phyloP scores from a whole-genome alignment of 2,888 invertebrate genomes.

The Euplexia lucipara region DNA sequence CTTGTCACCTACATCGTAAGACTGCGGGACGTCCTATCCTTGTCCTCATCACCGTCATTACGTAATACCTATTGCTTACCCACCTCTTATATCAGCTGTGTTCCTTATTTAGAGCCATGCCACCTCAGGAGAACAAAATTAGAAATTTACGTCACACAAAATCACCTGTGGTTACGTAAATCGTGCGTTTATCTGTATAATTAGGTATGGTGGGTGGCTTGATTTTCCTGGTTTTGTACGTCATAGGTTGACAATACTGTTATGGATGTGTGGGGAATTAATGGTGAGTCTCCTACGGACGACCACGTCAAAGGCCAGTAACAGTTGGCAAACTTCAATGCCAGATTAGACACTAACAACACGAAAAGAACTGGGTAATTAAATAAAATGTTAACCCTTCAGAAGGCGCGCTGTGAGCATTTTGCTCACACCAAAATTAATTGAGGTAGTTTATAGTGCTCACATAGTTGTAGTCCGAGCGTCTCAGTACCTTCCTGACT shows the following conservation, averaged over 20 bases:
- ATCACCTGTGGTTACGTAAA: not conserved
- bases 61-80: slow-evolving; percentile 22
- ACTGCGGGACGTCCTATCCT: slow-evolving; percentile 16
- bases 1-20: slow-evolving; percentile 16
- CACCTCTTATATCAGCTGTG: slow-evolving; percentile 3
- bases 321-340: too few species aligned
- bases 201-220: not conserved
- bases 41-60: slow-evolving; percentile 4
- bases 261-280: not conserved
- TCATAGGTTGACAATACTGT: not conserved
- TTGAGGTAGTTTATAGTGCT: too few species aligned
- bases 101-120: slow-evolving; percentile 15
- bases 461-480: too few species aligned
- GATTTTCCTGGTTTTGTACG: not conserved
- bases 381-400: too few species aligned
- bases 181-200: slow-evolving; percentile 12
- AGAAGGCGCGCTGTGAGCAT: too few species aligned
- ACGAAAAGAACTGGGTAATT: too few species aligned
- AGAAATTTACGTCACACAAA: slow-evolving; percentile 30
- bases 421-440: too few species aligned
- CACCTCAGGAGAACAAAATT: slow-evolving; percentile 8
- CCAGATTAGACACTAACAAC: too few species aligned
- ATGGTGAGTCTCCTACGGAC: not conserved
- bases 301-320: too few species aligned
- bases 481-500: too few species aligned